phyloP scores from a whole-genome alignment of 1,140 invertebrate species.

The Agrilus planipennis region DNA sequence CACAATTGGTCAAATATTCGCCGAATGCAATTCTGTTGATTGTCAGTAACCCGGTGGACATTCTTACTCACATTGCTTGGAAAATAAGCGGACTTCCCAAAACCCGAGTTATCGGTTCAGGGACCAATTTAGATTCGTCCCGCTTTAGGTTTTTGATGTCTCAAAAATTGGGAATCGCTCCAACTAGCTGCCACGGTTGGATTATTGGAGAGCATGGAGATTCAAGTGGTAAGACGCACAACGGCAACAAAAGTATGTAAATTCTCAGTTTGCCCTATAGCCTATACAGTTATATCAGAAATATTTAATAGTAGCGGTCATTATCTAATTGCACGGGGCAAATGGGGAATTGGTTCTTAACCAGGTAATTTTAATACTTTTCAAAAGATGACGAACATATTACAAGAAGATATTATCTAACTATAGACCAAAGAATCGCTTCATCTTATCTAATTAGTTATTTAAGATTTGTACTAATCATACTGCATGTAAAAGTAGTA shows the following conservation, averaged over 20 bases:
- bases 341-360: too few relatives aligned
- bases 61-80: constrained; percentile 82
- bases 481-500: too few relatives aligned
- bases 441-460: too few relatives aligned
- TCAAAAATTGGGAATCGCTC: constrained; percentile 62
- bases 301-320: too few relatives aligned
- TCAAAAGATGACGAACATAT: too few relatives aligned
- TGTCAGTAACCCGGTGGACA: constrained; percentile 82
- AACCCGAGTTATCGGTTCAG: constrained; percentile 75
- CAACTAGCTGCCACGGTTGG: constrained; percentile 73
- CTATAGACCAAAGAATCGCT: too few relatives aligned
- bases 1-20: constrained; percentile 66
- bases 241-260: too few relatives aligned
- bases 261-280: too few relatives aligned
- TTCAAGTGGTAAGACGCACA: constrained; percentile 51
- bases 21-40: constrained; percentile 75
- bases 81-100: constrained; percentile 76
- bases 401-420: too few relatives aligned
- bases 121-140: constrained; percentile 79
- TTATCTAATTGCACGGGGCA: too few relatives aligned
- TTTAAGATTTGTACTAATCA: too few relatives aligned
- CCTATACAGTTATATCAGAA: too few relatives aligned
- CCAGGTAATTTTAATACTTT: constrained; percentile 1
- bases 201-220: constrained; percentile 80
- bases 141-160: constrained; percentile 78